phyloP scores from a whole-genome alignment of 2,113 vertebrate species.

The Ploceus nigricollis region DNA sequence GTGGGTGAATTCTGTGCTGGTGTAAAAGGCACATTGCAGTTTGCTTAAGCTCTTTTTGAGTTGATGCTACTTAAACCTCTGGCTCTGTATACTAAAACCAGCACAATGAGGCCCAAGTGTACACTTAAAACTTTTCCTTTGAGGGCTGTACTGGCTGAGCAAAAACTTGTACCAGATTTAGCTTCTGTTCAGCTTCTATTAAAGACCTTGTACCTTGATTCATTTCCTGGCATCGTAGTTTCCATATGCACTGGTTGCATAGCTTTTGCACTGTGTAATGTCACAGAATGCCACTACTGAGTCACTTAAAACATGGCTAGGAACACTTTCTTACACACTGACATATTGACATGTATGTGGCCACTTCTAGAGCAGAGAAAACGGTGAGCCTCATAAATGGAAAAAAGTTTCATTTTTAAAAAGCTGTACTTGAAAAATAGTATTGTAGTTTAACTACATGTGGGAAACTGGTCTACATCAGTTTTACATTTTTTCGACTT shows the following conservation, averaged over 20 bases:
- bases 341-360: conserved; percentile 6
- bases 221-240: background rate
- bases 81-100: background rate
- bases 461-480: background rate
- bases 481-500: background rate
- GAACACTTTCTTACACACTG: background rate
- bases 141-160: conserved; percentile 17
- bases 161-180: background rate
- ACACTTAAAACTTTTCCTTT: conserved; percentile 42
- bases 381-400: background rate
- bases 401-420: background rate
- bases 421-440: conserved; percentile 38
- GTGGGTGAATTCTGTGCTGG: background rate
- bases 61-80: conserved; percentile 8
- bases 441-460: background rate
- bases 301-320: conserved; percentile 22
- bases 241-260: background rate
- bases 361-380: conserved; percentile 34
- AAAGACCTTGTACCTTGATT: conserved; percentile 8
- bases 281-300: conserved; percentile 36
- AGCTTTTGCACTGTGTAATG: background rate
- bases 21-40: background rate
- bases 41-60: background rate
- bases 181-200: conserved; percentile 15
- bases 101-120: conserved; percentile 6